A percentile compares a stretch with the other conserved stretches of the same genome.
These are phyloP conservation scores for Apotomis betuletana DNA, from an alignment of 2,888 invertebrate genomes.

Conservation along the genomic window DNA sequence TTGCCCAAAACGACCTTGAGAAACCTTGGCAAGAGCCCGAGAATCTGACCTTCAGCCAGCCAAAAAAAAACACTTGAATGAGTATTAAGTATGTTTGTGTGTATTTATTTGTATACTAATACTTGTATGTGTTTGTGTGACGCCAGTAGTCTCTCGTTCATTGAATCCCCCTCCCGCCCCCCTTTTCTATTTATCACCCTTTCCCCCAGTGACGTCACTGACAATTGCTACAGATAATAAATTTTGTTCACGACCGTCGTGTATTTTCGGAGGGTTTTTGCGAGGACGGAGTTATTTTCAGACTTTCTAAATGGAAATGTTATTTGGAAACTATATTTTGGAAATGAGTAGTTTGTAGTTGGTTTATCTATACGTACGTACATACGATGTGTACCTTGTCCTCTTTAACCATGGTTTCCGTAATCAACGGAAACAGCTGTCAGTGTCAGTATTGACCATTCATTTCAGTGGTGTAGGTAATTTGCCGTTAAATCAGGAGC, in stretches of 20 bases:
- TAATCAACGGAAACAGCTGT: too few species aligned
- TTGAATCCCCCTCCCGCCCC: constrained; percentile 55
- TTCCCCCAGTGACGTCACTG: constrained; percentile 60
- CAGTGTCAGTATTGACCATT: too few species aligned
- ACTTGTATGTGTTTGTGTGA: constrained; percentile 45
- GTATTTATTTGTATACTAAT: background rate
- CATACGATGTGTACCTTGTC: too few species aligned
- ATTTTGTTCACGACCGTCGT: constrained; percentile 38
- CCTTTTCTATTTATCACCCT: constrained; percentile 52
- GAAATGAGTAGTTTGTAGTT: too few species aligned
- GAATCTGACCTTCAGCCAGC: constrained; percentile 2
- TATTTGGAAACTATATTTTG: too few species aligned
- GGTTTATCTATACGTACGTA: too few species aligned
- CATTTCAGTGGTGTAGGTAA: too few species aligned
- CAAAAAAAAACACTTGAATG: constrained; percentile 11
- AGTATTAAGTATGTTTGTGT: background rate
- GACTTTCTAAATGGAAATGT: background rate
- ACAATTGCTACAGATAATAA: constrained; percentile 52
- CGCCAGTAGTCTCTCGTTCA: constrained; percentile 59
- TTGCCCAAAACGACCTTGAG: constrained; percentile 9
- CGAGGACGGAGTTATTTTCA: background rate
- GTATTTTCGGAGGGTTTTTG: background rate
- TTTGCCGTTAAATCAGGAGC: too few species aligned
- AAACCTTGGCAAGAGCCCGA: constrained; percentile 5
- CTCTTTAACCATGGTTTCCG: too few species aligned